These are phyloP conservation scores for Drosophila bocqueti DNA, from an alignment of 1,140 invertebrate species.

Conservation along the genomic window DNA sequence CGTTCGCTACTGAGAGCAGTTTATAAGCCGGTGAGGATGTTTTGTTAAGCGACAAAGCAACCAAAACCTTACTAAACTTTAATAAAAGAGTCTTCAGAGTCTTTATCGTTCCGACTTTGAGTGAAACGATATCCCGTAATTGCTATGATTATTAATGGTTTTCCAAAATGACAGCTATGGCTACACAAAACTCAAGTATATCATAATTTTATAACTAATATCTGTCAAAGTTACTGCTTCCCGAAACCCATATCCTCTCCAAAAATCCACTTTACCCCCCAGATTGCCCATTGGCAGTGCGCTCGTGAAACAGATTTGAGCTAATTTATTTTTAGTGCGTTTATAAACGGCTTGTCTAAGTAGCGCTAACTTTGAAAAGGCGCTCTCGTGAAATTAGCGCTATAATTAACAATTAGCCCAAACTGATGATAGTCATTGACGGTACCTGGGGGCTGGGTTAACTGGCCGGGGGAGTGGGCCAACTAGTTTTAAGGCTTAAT, in stretches of 20 bases:
- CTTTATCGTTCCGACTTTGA: too few relatives aligned
- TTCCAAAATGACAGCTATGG: too few relatives aligned
- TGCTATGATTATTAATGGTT: too few relatives aligned
- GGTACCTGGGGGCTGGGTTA: constrained; percentile 5
- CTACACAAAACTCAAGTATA: not conserved
- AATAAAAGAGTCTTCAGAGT: too few relatives aligned
- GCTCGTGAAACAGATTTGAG: constrained; percentile 50
- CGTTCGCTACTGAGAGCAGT: not conserved
- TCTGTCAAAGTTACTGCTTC: not conserved
- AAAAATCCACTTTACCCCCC: constrained; percentile 2
- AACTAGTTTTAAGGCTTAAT: constrained; percentile 56
- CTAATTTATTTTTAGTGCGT: constrained; percentile 78
- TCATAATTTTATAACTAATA: not conserved
- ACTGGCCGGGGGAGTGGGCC: constrained; percentile 22
- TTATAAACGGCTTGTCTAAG: constrained; percentile 74
- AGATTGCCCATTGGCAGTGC: not conserved
- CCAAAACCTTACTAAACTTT: too few relatives aligned
- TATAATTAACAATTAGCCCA: constrained; percentile 73
- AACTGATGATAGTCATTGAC: constrained; percentile 43
- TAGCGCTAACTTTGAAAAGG: constrained; percentile 71
- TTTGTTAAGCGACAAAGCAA: not conserved
- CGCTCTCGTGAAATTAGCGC: constrained; percentile 65
- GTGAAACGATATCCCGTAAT: too few relatives aligned
- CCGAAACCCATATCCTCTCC: not conserved
- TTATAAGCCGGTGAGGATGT: not conserved